phyloP scores from a whole-genome alignment of 2,113 vertebrate species.

The Leiothrix lutea region DNA sequence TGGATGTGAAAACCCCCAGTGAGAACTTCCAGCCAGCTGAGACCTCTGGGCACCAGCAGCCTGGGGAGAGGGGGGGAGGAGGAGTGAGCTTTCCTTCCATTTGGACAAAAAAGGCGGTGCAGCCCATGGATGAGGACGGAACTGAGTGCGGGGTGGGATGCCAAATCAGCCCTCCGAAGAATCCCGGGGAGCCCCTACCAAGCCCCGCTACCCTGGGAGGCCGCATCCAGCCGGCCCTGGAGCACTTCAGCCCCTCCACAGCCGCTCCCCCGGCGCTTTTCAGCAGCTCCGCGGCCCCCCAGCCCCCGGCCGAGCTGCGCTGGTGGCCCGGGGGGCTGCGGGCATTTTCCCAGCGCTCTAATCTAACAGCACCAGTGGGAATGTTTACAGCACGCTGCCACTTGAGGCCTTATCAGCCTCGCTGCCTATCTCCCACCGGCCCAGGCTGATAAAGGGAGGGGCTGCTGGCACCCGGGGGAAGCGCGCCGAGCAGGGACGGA shows the following conservation, averaged over 20 bases:
- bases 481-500: background rate
- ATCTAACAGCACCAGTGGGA: conserved; percentile 79
- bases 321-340: conserved; percentile 59
- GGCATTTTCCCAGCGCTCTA: conserved; percentile 74
- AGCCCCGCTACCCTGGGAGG: background rate
- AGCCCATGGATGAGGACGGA: background rate
- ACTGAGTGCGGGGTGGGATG: fast-evolving
- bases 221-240: background rate
- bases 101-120: background rate
- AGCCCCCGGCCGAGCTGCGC: background rate
- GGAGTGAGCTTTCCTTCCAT: background rate
- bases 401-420: conserved; percentile 73
- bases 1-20: fast-evolving
- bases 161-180: background rate
- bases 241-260: conserved; percentile 21
- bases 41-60: background rate
- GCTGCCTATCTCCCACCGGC: conserved; percentile 58
- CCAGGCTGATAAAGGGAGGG: conserved; percentile 52
- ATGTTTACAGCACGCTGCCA: conserved; percentile 83
- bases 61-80: background rate
- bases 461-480: background rate
- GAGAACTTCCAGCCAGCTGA: background rate
- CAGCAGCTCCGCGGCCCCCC: conserved; percentile 55
- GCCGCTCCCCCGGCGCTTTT: conserved; percentile 8
- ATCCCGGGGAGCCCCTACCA: background rate